phyloP scores from a whole-genome alignment of 2,797 vertebrate genomes.

The Holocentrus rufus region DNA sequence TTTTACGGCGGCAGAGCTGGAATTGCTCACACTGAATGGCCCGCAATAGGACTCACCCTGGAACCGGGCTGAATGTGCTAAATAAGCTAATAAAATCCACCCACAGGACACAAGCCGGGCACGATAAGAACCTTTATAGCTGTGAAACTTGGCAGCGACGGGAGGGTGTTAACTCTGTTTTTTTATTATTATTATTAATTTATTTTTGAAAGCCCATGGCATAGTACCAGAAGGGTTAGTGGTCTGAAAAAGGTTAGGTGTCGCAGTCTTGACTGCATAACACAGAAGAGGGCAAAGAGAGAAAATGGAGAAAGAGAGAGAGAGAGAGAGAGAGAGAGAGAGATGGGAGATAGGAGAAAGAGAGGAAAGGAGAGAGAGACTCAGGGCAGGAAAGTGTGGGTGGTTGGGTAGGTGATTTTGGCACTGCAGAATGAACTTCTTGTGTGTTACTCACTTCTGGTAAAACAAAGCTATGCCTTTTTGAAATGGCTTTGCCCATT shows the following conservation, averaged over 20 bases:
- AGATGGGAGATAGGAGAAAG: constrained; percentile 63
- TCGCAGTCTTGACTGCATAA: constrained; percentile 65
- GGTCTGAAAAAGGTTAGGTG: constrained; percentile 76
- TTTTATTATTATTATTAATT: constrained; percentile 78
- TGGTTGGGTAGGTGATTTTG: constrained; percentile 82
- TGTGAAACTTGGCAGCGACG: constrained; percentile 70
- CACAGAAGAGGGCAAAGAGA: constrained; percentile 63
- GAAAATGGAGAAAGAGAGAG: constrained; percentile 22
- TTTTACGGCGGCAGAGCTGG: constrained; percentile 65
- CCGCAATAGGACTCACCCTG: constrained; percentile 76
- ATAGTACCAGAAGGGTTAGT: constrained; percentile 62
- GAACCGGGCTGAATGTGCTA: constrained; percentile 74
- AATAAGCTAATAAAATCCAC: constrained; percentile 81
- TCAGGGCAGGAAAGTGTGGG: constrained; percentile 79
- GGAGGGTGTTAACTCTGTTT: constrained; percentile 66
- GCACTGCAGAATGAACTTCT: constrained; percentile 78
- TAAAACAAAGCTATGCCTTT: constrained; percentile 74
- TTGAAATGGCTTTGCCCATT: constrained; percentile 65
- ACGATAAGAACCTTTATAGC: constrained; percentile 78
- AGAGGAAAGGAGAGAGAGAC: constrained; percentile 58
- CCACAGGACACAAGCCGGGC: constrained; percentile 77
- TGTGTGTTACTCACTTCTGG: constrained; percentile 71
- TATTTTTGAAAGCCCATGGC: constrained; percentile 73
- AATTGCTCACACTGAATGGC: constrained; percentile 70
- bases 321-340: constrained; percentile 39